These are phyloP conservation scores for Nothobranchius furzeri DNA, from an alignment of 2,113 vertebrate genomes.

Conservation along the genomic window DNA sequence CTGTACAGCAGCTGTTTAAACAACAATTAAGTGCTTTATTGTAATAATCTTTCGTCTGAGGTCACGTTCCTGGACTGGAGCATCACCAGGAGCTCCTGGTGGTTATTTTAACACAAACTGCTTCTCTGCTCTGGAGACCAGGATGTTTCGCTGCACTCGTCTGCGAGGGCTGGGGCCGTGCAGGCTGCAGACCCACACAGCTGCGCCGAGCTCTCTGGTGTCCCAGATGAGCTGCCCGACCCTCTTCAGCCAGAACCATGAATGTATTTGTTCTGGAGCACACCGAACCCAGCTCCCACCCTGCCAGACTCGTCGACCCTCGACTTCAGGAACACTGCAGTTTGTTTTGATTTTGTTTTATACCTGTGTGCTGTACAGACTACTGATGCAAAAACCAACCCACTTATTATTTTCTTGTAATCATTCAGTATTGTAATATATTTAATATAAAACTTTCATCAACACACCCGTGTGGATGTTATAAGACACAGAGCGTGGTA, in stretches of 20 bases:
- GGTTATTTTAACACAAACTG: conserved; percentile 48
- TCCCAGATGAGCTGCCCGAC: conserved; percentile 12
- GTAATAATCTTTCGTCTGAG: conserved; percentile 46
- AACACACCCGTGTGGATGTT: conserved; percentile 40
- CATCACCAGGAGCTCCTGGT: conserved; percentile 22
- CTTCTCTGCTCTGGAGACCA: conserved; percentile 25
- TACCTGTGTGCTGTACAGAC: conserved; percentile 76
- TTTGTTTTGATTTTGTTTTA: conserved; percentile 57
- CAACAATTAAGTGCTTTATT: conserved; percentile 75
- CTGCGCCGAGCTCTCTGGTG: conserved; percentile 15
- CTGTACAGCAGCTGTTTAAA: conserved; percentile 69
- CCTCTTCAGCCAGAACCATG: conserved; percentile 42
- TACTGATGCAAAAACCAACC: conserved; percentile 76
- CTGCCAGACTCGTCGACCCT: conserved; percentile 33
- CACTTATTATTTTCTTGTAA: conserved; percentile 74
- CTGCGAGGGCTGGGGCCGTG: conserved; percentile 14
- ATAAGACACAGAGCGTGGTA: too few relatives aligned
- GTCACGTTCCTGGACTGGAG: conserved; percentile 14
- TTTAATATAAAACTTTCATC: conserved; percentile 86
- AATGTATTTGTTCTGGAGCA: conserved; percentile 66
- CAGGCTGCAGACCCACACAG: conserved; percentile 11
- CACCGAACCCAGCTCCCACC: conserved; percentile 23
- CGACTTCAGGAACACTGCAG: conserved; percentile 51
- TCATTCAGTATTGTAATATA: conserved; percentile 86
- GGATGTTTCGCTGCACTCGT: conserved; percentile 17